Evolutionary conservation across 2,113 vertebrate genomes (phyloP).

Genomic region (Dicaeum eximium): DNA sequence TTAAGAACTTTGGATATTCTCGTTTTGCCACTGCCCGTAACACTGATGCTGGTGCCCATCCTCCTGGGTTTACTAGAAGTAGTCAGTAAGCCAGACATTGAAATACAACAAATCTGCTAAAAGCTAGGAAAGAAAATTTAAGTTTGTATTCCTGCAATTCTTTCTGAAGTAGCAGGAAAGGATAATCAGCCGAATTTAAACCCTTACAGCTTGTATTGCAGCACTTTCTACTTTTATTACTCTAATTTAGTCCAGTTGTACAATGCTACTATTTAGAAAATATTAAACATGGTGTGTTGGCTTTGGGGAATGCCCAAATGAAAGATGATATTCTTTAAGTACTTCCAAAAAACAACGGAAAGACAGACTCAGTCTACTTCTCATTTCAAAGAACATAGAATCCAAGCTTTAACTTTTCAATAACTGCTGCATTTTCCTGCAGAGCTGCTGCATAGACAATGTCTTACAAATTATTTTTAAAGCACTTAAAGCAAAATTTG

Average conservation of each 20-base stretch:
- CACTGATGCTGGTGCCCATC: conserved; percentile 96
- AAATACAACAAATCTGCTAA: neutral
- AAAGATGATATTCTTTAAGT: neutral
- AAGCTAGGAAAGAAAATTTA: neutral
- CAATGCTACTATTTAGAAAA: neutral
- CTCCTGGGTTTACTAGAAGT: conserved; percentile 90
- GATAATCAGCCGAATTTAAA: neutral
- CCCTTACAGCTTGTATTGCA: neutral
- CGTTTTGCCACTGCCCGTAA: conserved; percentile 91
- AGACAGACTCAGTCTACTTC: neutral
- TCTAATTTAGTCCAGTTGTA: neutral
- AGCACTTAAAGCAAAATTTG: neutral
- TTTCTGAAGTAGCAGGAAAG: neutral
- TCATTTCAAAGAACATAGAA: neutral
- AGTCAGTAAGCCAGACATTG: neutral
- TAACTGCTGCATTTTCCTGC: neutral
- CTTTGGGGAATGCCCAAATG: neutral
- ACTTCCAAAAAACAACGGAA: neutral
- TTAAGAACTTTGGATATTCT: conserved; percentile 95
- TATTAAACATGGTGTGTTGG: neutral
- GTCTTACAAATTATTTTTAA: neutral
- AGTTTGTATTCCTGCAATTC: neutral
- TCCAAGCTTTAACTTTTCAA: neutral
- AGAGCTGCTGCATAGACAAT: neutral
- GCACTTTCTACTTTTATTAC: neutral